Conservation (phyloP, 1,140 invertebrate species). For the Zaprionus camerounensis region DNA sequence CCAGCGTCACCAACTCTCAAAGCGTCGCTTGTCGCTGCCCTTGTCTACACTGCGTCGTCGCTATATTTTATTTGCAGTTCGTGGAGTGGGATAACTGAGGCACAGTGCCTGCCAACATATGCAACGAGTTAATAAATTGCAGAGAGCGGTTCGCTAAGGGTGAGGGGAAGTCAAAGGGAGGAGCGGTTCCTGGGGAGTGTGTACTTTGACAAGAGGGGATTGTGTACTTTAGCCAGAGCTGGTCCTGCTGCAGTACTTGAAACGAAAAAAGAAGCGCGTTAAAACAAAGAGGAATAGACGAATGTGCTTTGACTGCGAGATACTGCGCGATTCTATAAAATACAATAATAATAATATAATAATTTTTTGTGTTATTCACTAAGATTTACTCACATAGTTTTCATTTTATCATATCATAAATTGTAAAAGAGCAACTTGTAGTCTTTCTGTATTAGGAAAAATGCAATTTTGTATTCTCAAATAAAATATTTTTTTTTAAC, state of each 20-base stretch:
- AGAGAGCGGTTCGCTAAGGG: constrained; percentile 14
- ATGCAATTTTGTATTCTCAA: too few relatives aligned
- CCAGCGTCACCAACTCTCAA: constrained; percentile 62
- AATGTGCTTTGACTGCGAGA: neutral
- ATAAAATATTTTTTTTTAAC: too few relatives aligned
- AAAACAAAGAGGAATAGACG: constrained; percentile 1
- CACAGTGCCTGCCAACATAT: constrained; percentile 69
- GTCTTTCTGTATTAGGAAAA: too few relatives aligned
- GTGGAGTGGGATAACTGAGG: constrained; percentile 28
- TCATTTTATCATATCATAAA: too few relatives aligned
- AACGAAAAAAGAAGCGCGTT: constrained; percentile 28
- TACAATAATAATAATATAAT: neutral
- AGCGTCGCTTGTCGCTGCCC: constrained; percentile 42
- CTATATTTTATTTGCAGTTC: constrained; percentile 69
- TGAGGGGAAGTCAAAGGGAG: neutral
- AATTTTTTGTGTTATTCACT: too few relatives aligned
- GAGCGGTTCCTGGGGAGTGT: neutral
- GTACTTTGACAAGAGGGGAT: constrained; percentile 5
- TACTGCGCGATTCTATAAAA: constrained; percentile 1
- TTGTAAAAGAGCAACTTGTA: too few relatives aligned
- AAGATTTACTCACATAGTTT: too few relatives aligned
- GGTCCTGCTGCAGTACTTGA: constrained; percentile 40
- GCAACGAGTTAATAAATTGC: constrained; percentile 80
- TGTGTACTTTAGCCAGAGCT: constrained; percentile 44
- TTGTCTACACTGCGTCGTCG: constrained; percentile 30